phyloP scores from a whole-genome alignment of 2,888 invertebrate species.

The Orthosia gracilis region DNA sequence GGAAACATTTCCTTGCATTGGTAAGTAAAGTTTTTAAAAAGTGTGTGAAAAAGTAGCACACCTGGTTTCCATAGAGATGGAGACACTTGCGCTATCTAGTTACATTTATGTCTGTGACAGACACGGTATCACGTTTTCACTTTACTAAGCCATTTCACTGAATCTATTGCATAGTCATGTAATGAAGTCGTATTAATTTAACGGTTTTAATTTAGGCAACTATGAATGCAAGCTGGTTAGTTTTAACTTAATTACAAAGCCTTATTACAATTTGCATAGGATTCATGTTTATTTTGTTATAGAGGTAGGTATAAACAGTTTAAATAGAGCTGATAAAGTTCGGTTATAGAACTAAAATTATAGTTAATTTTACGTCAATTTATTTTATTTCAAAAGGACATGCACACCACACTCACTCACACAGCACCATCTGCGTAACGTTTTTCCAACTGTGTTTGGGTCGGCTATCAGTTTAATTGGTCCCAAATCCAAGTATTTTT shows the following conservation, averaged over 20 bases:
- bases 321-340: neutral
- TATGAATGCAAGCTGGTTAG: slow-evolving; percentile 3
- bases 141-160: neutral
- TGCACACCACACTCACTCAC: too few relatives aligned
- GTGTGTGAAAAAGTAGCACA: too few relatives aligned
- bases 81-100: too few relatives aligned
- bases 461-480: too few relatives aligned
- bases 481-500: too few relatives aligned
- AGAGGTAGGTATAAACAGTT: neutral
- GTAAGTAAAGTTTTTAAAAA: neutral
- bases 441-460: too few relatives aligned
- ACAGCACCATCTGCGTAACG: too few relatives aligned
- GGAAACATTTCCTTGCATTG: too few relatives aligned
- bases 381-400: too few relatives aligned
- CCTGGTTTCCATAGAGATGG: too few relatives aligned
- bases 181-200: neutral
- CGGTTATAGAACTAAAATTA: neutral
- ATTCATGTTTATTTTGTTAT: neutral
- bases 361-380: neutral
- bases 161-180: slow-evolving; percentile 22
- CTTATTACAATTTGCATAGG: neutral
- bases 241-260: slow-evolving; percentile 5
- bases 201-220: slow-evolving; percentile 4
- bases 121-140: neutral
- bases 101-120: neutral